Percentiles rank a stretch among this genome's conserved stretches.
These are phyloP conservation scores for Eristalis tenax DNA, from an alignment of 2,888 invertebrate species.

Conservation along the genomic window DNA sequence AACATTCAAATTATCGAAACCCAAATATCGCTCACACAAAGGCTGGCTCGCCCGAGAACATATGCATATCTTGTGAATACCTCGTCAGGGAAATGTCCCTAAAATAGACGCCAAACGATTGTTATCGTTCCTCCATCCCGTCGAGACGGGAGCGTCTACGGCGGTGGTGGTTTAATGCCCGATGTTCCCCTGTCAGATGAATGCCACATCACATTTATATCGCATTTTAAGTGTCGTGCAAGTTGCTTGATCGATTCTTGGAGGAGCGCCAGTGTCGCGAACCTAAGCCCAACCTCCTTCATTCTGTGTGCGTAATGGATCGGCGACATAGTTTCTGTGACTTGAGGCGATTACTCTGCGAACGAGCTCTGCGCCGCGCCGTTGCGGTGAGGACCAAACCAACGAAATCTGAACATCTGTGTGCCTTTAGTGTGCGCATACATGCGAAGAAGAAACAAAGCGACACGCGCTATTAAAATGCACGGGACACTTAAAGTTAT, in stretches of 20 bases:
- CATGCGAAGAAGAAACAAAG: constrained; percentile 31
- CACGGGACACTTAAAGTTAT: constrained; percentile 49
- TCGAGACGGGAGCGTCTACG: background rate
- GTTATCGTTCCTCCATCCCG: constrained; percentile 5
- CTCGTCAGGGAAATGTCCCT: background rate
- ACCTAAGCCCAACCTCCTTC: background rate
- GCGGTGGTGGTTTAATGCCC: constrained; percentile 43
- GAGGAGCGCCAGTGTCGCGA: constrained; percentile 52
- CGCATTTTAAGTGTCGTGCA: constrained; percentile 51
- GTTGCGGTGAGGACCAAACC: background rate
- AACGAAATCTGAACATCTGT: constrained; percentile 11
- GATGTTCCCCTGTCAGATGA: constrained; percentile 60
- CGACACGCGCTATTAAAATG: constrained; percentile 57
- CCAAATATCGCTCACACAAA: background rate
- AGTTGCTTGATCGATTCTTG: constrained; percentile 53
- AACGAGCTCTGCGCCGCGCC: constrained; percentile 21
- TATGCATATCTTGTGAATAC: constrained; percentile 4
- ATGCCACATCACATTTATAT: constrained; percentile 66
- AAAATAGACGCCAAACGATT: constrained; percentile 55
- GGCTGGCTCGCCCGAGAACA: background rate
- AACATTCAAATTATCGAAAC: constrained; percentile 5
- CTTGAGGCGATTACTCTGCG: constrained; percentile 51
- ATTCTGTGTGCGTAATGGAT: constrained; percentile 60
- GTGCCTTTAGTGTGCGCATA: background rate
- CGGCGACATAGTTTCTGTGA: constrained; percentile 60